Percentiles rank a stretch among this genome's conserved stretches.
Evolutionary conservation across 2,113 vertebrate species (phyloP).

Genomic region (Pionites leucogaster): DNA sequence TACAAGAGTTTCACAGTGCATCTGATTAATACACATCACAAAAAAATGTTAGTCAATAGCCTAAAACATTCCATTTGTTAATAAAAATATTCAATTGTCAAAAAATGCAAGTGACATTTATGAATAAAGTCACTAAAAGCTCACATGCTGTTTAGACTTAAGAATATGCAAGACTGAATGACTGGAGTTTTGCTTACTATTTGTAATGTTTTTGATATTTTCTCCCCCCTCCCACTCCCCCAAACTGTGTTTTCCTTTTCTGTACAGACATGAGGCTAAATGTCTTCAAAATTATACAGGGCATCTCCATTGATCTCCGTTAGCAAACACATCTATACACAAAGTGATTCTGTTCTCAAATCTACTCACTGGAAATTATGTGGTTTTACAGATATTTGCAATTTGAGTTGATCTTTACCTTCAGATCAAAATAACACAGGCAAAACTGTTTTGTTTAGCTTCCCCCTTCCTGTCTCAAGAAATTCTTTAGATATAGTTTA

Average conservation of each 20-base stretch:
- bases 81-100: background rate
- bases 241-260: background rate
- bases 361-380: background rate
- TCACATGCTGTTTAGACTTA: background rate
- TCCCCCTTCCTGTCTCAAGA: background rate
- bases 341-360: background rate
- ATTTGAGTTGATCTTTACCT: background rate
- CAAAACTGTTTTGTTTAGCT: background rate
- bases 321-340: background rate
- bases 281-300: background rate
- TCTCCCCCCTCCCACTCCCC: background rate
- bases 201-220: background rate
- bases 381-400: background rate
- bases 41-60: background rate
- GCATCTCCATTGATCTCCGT: background rate
- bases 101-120: background rate
- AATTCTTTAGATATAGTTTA: background rate
- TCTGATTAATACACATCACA: background rate
- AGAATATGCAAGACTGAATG: background rate
- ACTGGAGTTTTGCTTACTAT: conserved; percentile 1
- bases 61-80: background rate
- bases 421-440: background rate
- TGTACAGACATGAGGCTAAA: background rate
- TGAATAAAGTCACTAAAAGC: background rate
- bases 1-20: background rate